Evolutionary conservation across 1,140 invertebrate species (phyloP).

Genomic region (Carcinoscorpius rotundicauda): DNA sequence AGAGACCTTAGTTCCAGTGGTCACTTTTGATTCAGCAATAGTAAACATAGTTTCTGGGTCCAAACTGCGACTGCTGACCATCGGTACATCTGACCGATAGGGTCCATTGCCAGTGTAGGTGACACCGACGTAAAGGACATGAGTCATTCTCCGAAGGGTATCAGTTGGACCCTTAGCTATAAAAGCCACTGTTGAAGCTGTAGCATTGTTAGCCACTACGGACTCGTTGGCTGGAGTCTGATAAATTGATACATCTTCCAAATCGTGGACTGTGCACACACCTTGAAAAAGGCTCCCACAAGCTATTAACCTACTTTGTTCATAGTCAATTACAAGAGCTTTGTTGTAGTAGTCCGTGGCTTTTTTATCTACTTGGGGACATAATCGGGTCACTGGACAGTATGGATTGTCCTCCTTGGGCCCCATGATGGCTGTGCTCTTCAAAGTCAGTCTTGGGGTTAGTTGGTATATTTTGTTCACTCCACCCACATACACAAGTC

Average conservation of each 20-base stretch:
- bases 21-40: constrained; percentile 79
- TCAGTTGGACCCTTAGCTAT: constrained; percentile 73
- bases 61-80: constrained; percentile 81
- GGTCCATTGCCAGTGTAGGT: constrained; percentile 85
- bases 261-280: constrained; percentile 71
- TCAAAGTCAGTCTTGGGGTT: constrained; percentile 64
- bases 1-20: constrained; percentile 81
- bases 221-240: constrained; percentile 64
- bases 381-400: constrained; percentile 58
- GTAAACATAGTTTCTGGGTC: constrained; percentile 75
- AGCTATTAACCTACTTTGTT: constrained; percentile 72
- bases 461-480: constrained; percentile 89
- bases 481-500: constrained; percentile 81
- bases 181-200: constrained; percentile 89
- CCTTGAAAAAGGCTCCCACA: constrained; percentile 81
- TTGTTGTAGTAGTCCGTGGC: constrained; percentile 89
- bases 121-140: constrained; percentile 93
- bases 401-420: constrained; percentile 77
- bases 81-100: constrained; percentile 85
- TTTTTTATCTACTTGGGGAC: constrained; percentile 49
- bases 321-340: constrained; percentile 86
- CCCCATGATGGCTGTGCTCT: constrained; percentile 68
- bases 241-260: constrained; percentile 76
- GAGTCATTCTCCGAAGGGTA: constrained; percentile 50
- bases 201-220: constrained; percentile 88